Evolutionary conservation across 2,888 invertebrate species (phyloP).

Genomic region (Coremacera marginata): DNA sequence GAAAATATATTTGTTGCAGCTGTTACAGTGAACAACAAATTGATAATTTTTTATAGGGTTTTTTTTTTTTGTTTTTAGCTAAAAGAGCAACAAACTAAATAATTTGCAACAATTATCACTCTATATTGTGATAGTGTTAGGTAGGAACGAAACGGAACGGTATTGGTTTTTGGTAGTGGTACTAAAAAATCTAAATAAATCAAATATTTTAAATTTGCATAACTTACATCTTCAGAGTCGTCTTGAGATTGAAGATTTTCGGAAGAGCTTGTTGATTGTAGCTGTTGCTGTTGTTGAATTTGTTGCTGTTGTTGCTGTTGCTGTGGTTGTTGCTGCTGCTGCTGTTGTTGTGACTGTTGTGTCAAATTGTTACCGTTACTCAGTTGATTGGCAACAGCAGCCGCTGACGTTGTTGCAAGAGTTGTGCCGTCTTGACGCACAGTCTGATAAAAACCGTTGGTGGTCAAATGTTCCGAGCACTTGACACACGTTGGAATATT

Average conservation of each 20-base stretch:
- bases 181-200: not conserved
- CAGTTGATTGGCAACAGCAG: constrained; percentile 54
- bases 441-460: constrained; percentile 67
- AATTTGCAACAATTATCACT: not conserved
- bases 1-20: constrained; percentile 38
- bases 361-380: constrained; percentile 46
- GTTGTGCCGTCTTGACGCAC: constrained; percentile 57
- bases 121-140: not conserved
- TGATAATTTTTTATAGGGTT: not conserved
- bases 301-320: constrained; percentile 58
- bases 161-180: not conserved
- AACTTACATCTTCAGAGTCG: constrained; percentile 65
- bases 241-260: constrained; percentile 67
- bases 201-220: not conserved
- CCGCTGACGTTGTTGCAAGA: constrained; percentile 56
- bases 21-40: constrained; percentile 25
- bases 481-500: constrained; percentile 69
- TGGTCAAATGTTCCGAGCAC: constrained; percentile 69
- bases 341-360: constrained; percentile 43
- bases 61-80: not conserved
- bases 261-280: constrained; percentile 65
- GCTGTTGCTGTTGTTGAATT: constrained; percentile 54
- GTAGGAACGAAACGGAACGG: not conserved
- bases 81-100: constrained; percentile 19
- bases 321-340: constrained; percentile 51